Base-by-base conservation (phyloP, 2,888 invertebrate genomes). In the Troides helena region DNA sequence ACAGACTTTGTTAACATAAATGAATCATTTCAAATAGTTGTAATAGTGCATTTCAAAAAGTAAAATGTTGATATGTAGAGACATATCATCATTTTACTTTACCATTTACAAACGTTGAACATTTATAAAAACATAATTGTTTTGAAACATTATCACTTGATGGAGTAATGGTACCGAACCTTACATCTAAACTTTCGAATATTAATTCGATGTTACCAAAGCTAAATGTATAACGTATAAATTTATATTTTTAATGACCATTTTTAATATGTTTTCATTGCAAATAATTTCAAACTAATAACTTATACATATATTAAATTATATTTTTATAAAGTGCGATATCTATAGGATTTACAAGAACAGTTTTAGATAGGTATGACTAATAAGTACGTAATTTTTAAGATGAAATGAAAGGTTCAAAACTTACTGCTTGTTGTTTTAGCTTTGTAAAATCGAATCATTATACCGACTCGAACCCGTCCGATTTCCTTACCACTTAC, bases 111-210 rank as follows among this genome's bases (percentile, higher is more conserved):
- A 14, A 14, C 2, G 6, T n/a, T 21, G n/a, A 18, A 18, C 7
- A 6, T 10, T 57, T 57, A 8, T 23, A 14, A 46, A 3, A n/a
- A 17, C 2, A 56, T 56, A 56, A 5, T 56, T 5, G 14, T 21
- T 62, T 14, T 43, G 17, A 23, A 17, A 62, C 21, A 65, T 46
- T 62, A 50, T 21, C 36, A 65, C 60, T 66, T 67, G 80, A 80
- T 79, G 78, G 80, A 80, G 79, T 81, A 76, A 74, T 76, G 73
- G 78, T 76, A 80, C 72, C 66, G 78, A 74, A 77, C 81, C 85
- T 85, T 85, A 85, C 83, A 80, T 76, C 82, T 85, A 86, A 79
- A 77, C 74, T 74, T 75, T 79, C 79, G 80, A 80, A 79, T 78
- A 76, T 79, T 80, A 74, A 77, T 81, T 77, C 83, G 80, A 83